These are phyloP conservation scores for Tachysurus vachellii DNA, from an alignment of 2,113 vertebrate species.

Conservation along the genomic window DNA sequence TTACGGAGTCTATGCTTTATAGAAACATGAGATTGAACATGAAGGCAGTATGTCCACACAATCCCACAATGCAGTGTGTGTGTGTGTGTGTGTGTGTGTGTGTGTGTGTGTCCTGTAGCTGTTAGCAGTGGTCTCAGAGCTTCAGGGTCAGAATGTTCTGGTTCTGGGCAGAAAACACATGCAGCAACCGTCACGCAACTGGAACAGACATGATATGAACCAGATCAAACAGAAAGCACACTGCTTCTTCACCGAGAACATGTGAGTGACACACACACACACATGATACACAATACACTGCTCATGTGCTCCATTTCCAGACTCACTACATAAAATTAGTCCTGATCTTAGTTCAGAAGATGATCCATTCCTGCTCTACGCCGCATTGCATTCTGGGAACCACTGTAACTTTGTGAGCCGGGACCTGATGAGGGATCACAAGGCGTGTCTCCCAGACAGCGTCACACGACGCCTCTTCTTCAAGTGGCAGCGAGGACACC, in stretches of 20 bases:
- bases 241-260: constrained; percentile 94
- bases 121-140: constrained; percentile 76
- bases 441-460: constrained; percentile 81
- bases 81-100: constrained; percentile 28
- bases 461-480: constrained; percentile 83
- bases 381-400: constrained; percentile 86
- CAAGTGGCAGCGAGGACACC: constrained; percentile 96
- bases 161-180: constrained; percentile 96
- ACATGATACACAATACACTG: neutral
- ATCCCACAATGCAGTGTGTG: neutral
- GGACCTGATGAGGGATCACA: constrained; percentile 96
- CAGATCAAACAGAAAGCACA: constrained; percentile 80
- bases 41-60: neutral
- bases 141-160: constrained; percentile 78
- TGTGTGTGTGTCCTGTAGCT: constrained; percentile 71
- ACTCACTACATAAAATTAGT: neutral
- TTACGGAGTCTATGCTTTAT: too few species aligned
- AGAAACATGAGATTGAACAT: neutral
- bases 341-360: constrained; percentile 83
- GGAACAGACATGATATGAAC: constrained; percentile 79
- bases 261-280: constrained; percentile 75
- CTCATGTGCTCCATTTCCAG: neutral
- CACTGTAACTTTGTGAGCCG: constrained; percentile 88
- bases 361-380: constrained; percentile 92
- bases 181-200: constrained; percentile 69